Conservation (phyloP, 92 coral and sea anemone genomes). For the Ricordea florida region DNA sequence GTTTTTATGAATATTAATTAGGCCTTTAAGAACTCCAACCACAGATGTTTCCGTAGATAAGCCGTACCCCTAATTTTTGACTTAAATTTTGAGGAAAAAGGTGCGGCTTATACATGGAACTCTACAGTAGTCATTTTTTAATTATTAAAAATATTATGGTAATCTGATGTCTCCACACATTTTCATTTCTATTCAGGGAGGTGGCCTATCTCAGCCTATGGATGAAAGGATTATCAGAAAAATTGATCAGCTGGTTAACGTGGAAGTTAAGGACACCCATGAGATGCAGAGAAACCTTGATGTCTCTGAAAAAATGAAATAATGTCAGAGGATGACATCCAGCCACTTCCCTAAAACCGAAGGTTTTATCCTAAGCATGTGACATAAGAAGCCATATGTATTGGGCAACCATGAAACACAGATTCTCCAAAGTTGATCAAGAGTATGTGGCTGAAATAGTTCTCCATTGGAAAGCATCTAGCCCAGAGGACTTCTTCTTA, state of each 20-base stretch:
- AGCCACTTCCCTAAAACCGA: background rate
- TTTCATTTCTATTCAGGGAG: too few species aligned
- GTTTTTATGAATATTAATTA: too few species aligned
- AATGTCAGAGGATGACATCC: background rate
- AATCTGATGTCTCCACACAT: too few species aligned
- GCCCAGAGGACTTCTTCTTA: background rate
- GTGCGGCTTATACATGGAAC: too few species aligned
- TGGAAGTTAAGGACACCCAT: background rate
- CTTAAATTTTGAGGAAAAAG: too few species aligned
- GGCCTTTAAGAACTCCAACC: too few species aligned
- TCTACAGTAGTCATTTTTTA: too few species aligned
- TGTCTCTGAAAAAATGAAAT: background rate
- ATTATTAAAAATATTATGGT: too few species aligned
- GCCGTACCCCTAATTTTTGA: too few species aligned
- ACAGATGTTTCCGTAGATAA: too few species aligned
- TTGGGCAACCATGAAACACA: background rate
- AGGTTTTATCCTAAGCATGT: slow-evolving; percentile 21
- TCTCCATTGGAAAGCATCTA: background rate
- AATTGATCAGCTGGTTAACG: background rate
- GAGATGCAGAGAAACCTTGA: slow-evolving; percentile 23
- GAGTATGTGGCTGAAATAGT: background rate
- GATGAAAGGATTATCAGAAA: background rate
- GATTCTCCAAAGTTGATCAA: slow-evolving; percentile 16
- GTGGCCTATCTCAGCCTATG: background rate
- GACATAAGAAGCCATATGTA: slow-evolving; percentile 15